Base-by-base conservation (phyloP, 2,888 invertebrate genomes). In the Cryptocheilus praepositus region DNA sequence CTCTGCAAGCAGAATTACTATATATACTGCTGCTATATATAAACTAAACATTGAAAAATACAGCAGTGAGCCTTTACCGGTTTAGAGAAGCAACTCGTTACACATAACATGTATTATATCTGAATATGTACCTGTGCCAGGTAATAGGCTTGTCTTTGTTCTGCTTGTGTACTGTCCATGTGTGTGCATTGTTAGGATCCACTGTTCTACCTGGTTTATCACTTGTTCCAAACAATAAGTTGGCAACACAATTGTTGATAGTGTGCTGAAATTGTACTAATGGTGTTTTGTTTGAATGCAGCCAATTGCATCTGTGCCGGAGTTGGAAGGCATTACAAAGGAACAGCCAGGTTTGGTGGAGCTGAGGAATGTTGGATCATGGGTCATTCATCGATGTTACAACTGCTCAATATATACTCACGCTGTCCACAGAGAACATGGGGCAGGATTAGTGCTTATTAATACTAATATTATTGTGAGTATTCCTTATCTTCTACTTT, bases 401-500 rank as follows among this genome's bases (percentile, higher is more conserved):
- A 92, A 93, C 79, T 94, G 94, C 87, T 90, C 90, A 51, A 90
- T 91, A 74, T 90, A 90, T 75, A 93, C 93, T 16, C 93, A 94
- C 88, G 93, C 93, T 56, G 87, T 92, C 51, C 90, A 91, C 74
- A 90, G 90, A 80, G 92, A 92, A 77, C 90, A 90, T 79, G 89
- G 91, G 74, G 89, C 90, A 67, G 89, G 89, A 54, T 86, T 86
- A 79, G 90, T 92, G 62, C 89, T 93, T 71, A 89, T 93, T 73
- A 90, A 90, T 82, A 89, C 91, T 81, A 89, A 91, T 78, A 88
- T 91, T 83, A 89, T 92, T 89, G 93, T 93, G 84, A 90, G 91
- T 90, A 71, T 61, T 45, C 21, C 21, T 36, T 36, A 11, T 36
- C 5, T 25, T 25, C 25, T 25, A 5, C 25, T 25, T 25, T 25